Base-by-base conservation (phyloP, 2,888 invertebrate species). In the Eupithecia tripunctaria region DNA sequence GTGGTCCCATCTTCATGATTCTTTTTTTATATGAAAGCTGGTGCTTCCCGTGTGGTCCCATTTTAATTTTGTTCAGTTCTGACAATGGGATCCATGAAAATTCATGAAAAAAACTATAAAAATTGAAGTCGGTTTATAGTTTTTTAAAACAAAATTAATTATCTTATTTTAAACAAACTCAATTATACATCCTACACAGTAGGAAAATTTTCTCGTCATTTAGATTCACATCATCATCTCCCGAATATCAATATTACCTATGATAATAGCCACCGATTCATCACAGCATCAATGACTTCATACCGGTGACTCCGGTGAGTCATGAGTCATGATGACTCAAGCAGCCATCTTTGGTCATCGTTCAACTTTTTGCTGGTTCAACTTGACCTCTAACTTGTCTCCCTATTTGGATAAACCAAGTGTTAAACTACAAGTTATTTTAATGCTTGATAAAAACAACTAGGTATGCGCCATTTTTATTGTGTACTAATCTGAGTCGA, bases 331-430 rank as follows among this genome's bases (percentile, higher is more conserved):
- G 7, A 29, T 60, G 60, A 29, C 29, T 60, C 60, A 60, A 29
- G 56, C 56, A 60, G 18, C 60, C 60, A 60, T 60, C 60, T 60
- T 60, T 60, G 60, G 60, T 60, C 60, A 60, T 60, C 60, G 27
- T 6, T 59, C 27, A 60, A 29, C 60, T 60, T 60, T 60, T 60
- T 60, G 18, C 60, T 6, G 8, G 60, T 18, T 60, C 18, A 63
- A 63, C 63, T 63, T 63, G 63, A 38, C 60, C 60, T 60, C 60
- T 18, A 60, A 2, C 18, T 29, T 60, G 29, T 29, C 29, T 63
- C 36, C 36, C 10, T 21, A 59, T 15, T 59, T 21, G 18, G 43
- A 43, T 43, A n/a, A 2, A 18, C 43, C 43, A 7, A n/a, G 43
- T 14, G n/a, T n/a, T n/a, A n/a, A n/a, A n/a, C n/a, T n/a, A n/a